phyloP scores from a whole-genome alignment of 2,113 vertebrate genomes.

The Mesocricetus auratus region DNA sequence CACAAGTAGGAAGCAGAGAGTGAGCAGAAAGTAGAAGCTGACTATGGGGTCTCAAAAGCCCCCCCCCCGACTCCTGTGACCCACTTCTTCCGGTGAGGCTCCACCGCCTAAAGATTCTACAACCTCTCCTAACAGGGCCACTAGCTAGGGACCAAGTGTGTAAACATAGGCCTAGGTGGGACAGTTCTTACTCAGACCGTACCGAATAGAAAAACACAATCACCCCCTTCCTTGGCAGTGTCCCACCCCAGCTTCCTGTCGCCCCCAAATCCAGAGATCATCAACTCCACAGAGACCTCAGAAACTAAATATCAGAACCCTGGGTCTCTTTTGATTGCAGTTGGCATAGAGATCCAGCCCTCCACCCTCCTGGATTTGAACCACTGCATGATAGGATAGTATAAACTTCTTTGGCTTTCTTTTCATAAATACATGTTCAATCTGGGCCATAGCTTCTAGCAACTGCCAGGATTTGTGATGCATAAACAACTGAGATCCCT shows the following conservation, averaged over 20 bases:
- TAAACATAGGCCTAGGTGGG: background rate
- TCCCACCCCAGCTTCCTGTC: background rate
- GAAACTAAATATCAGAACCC: constrained; percentile 45
- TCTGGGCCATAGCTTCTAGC: constrained; percentile 67
- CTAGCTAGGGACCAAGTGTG: too few species aligned
- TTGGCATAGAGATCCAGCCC: background rate
- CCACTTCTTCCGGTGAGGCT: background rate
- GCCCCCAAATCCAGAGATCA: constrained; percentile 43
- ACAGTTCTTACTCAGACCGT: too few species aligned
- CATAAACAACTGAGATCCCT: constrained; percentile 65
- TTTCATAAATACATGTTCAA: constrained; percentile 8
- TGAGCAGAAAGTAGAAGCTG: background rate
- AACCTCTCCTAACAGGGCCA: background rate
- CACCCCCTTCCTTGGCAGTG: background rate
- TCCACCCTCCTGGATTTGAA: constrained; percentile 24
- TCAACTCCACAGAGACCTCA: background rate
- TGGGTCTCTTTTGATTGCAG: background rate
- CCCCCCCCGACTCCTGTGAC: accelerated
- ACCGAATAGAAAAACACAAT: background rate
- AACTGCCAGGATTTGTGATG: constrained; percentile 72
- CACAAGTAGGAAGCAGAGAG: background rate
- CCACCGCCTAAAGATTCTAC: too few species aligned
- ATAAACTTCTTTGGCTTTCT: accelerated
- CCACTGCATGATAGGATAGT: constrained; percentile 68
- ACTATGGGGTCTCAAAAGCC: background rate